These are phyloP conservation scores for Oryzias sinensis DNA, from an alignment of 2,797 vertebrate genomes.

Conservation along the genomic window DNA sequence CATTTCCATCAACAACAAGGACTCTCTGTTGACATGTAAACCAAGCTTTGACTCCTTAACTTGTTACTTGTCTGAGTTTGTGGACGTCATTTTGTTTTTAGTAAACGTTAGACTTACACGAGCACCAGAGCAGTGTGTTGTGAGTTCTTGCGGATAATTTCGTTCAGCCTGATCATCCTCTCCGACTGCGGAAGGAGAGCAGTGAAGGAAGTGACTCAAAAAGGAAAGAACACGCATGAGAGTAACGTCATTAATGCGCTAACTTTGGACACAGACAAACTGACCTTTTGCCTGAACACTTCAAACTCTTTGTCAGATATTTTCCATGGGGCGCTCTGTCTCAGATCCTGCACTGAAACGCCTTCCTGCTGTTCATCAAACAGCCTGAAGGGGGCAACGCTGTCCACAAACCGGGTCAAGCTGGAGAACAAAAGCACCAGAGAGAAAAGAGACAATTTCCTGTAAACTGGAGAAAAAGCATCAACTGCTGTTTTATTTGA, in stretches of 20 bases:
- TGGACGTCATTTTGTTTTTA: no score
- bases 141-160: constrained; percentile 79
- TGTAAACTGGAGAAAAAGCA: not conserved
- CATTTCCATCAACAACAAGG: not conserved
- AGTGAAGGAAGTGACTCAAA: not conserved
- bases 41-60: not conserved
- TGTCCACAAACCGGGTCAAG: constrained; percentile 70
- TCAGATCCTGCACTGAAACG: constrained; percentile 30
- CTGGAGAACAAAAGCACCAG: constrained; percentile 38
- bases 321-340: constrained; percentile 57
- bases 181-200: constrained; percentile 61
- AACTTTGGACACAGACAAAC: not conserved
- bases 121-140: constrained; percentile 72
- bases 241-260: no score
- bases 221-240: not conserved
- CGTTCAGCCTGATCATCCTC: constrained; percentile 74
- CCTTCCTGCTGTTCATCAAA: constrained; percentile 58
- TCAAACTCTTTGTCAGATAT: constrained; percentile 74
- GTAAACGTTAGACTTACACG: constrained; percentile 67
- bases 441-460: not conserved
- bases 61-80: no score
- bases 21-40: not conserved
- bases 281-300: constrained; percentile 70
- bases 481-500: not conserved
- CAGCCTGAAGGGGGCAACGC: constrained; percentile 69